Base-by-base conservation (phyloP, 2,797 vertebrate species). In the Scarus forsteni region DNA sequence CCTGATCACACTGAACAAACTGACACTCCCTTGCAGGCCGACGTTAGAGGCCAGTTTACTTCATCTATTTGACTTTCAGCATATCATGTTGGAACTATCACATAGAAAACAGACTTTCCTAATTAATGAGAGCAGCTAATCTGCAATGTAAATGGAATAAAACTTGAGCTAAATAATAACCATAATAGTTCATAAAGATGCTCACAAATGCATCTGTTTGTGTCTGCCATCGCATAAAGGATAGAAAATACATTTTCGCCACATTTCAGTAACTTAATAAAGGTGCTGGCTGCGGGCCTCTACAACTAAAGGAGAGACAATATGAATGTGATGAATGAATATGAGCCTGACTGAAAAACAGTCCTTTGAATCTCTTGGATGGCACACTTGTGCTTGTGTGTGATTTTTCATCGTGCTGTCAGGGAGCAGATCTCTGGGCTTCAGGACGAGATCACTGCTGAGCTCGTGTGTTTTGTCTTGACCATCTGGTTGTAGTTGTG, bases 251-350 rank as follows among this genome's bases (percentile, higher is more conserved):
- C n/a, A 42, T 60, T 63, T 53, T 42, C 18, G 60, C 3, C 39
- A 44, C 46, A 69, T 66, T 46, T 52, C 46, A 57, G 50, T 61
- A 46, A 76, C 78, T 57, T 58, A 50, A 76, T 56, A 38, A 50
- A 66, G 18, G 6, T 53, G 50, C 51, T 43, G 50, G 56, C 66
- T 62, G 66, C 57, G 39, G 53, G 40, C 27, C 11, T 75, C 73
- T 43, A 43, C 52, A 75, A 61, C 36, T 64, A 61, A 70, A 34
- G 18, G 12, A 7, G 14, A 16, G 53, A 52, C 8, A 14, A 34
- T 53, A 52, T 49, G 36, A 52, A 3, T 14, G 16, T 55, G 56
- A 70, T 66, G 62, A 74, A 67, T 67, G 48, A 57, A 45, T 54
- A 19, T 13, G 3, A 50, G 34, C 36, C 60, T 0, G 35, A 49